These are phyloP conservation scores for Pseudois nayaur DNA, from an alignment of 2,113 vertebrate genomes.

Conservation along the genomic window DNA sequence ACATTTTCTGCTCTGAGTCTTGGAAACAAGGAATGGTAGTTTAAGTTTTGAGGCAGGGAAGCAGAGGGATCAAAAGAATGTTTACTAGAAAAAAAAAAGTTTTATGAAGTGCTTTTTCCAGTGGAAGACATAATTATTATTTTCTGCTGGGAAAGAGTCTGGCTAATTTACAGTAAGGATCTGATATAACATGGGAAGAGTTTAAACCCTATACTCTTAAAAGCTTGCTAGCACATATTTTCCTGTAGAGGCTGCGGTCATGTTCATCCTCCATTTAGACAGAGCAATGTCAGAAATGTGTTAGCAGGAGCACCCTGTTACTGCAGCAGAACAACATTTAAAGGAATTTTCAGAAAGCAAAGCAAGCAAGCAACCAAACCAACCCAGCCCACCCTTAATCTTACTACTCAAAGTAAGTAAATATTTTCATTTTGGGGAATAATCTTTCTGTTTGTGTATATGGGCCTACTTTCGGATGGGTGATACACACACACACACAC, in stretches of 20 bases:
- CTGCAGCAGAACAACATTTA: background rate
- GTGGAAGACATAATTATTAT: conserved; percentile 69
- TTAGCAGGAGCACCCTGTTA: background rate
- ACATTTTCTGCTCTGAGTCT: conserved; percentile 47
- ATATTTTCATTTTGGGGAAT: conserved; percentile 20
- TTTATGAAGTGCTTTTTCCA: conserved; percentile 67
- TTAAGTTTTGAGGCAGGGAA: conserved; percentile 45
- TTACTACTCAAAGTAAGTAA: conserved; percentile 10
- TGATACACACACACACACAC: background rate
- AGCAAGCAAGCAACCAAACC: background rate
- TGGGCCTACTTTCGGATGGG: background rate
- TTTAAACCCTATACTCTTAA: conserved; percentile 61
- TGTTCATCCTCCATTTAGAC: conserved; percentile 62
- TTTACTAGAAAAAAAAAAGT: conserved; percentile 59
- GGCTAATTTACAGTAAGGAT: conserved; percentile 69
- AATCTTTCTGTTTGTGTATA: background rate
- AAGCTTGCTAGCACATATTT: conserved; percentile 68
- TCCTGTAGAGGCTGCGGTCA: conserved; percentile 58
- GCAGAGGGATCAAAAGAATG: conserved; percentile 57
- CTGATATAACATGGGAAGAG: conserved; percentile 66
- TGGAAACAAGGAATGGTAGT: conserved; percentile 38
- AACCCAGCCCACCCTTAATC: background rate
- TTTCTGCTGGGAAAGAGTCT: conserved; percentile 75
- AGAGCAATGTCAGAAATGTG: conserved; percentile 61
- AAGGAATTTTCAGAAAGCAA: background rate